Percentiles rank a stretch among this genome's conserved stretches.
Conservation (phyloP, 2,888 invertebrate species). For the Yponomeuta evonymella region DNA sequence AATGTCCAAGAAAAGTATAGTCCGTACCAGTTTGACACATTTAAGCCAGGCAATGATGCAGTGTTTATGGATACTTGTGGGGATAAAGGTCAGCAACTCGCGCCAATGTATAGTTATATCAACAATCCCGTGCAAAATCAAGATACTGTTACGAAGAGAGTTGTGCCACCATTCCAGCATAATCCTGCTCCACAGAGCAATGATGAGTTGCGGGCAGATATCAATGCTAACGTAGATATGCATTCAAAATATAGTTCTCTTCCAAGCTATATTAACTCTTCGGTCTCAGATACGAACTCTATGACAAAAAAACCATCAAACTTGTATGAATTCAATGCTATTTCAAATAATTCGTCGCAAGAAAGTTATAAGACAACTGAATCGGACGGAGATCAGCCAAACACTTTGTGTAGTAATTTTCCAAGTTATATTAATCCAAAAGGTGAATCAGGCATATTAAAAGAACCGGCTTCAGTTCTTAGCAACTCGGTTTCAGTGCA, state of each 20-base stretch:
- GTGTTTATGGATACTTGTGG: neutral
- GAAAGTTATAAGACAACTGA: neutral
- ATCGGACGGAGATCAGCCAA: neutral
- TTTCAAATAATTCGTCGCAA: neutral
- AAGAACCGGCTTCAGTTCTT: neutral
- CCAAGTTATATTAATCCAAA: slow-evolving; percentile 2
- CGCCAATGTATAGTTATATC: neutral
- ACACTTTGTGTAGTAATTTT: neutral
- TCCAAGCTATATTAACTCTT: neutral
- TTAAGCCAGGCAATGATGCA: neutral
- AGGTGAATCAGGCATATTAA: neutral
- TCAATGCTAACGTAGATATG: neutral
- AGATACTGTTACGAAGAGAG: neutral
- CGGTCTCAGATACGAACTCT: neutral
- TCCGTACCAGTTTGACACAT: neutral
- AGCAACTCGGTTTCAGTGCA: neutral
- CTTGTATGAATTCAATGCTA: neutral
- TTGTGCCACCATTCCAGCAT: neutral
- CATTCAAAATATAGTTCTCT: neutral
- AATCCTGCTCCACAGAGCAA: neutral
- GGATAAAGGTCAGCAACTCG: neutral
- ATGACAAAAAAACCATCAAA: neutral
- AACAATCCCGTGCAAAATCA: neutral
- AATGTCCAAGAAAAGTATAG: neutral
- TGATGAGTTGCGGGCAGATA: neutral